Evolutionary conservation across 1,140 invertebrate genomes (phyloP), one percentile per base, ranked within the genome.

Genomic region (Apis florea): DNA sequence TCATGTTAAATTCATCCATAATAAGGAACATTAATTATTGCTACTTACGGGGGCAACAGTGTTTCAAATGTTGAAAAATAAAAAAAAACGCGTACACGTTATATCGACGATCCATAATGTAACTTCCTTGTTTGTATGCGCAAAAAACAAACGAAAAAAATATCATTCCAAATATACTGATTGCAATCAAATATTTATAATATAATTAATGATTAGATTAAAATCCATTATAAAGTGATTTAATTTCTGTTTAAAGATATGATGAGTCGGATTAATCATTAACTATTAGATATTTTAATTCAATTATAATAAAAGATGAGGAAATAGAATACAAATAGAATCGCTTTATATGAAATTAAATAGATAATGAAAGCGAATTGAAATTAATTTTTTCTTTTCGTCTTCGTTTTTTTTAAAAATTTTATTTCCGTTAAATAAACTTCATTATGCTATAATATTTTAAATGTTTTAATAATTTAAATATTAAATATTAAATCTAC

Each of bases 191-290:
- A 1, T 68, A 49, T 49, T 69, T 59, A 68, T 24, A 59, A 59
- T 26, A 40, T 49, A 51, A 17, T 15, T 63, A 79, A 63, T 63
- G 58, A n/a, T n/a, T n/a, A 49, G 49, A 10, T 26, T 40, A 40
- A 31, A 56, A 1, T 40, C 8, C 21, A n/a, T 2, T 17, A 10
- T 64, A 73, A 64, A 53, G n/a, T 9, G 26, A 73, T 59, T 71
- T 54, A 64, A 72, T 53, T 73, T 73, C 69, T 64, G 51, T 79
- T 73, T 51, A 64, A 73, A 73, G 26, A 56, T 79, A 53, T 40
- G 49, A 73, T 53, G 31, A 21, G 12, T 26, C 69, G n/a, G 6
- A 21, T 3, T 10, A 8, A 21, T 72, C 69, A 40, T 79, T 73
- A 79, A 73, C 73, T 59, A 73, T 51, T 12, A 26, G 8, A 11